These are phyloP conservation scores for Noctuana brunneofusca DNA, from an alignment of 2,888 invertebrate species.

Conservation along the genomic window DNA sequence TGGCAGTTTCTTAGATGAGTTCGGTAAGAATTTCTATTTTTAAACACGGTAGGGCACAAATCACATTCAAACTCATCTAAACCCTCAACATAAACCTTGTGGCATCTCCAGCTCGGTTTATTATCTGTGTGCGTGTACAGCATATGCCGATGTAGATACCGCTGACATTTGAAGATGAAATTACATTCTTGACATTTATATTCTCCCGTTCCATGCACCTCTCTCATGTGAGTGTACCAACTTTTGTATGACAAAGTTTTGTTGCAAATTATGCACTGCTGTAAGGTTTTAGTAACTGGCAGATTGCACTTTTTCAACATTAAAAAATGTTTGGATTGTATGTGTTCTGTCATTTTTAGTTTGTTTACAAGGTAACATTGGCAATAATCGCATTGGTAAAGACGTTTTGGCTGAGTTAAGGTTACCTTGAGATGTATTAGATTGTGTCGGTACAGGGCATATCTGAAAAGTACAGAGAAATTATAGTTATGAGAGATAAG, in stretches of 20 bases:
- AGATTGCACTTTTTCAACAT: constrained; percentile 12
- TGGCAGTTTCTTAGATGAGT: constrained; percentile 49
- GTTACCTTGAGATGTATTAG: constrained; percentile 42
- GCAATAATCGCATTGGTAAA: constrained; percentile 39
- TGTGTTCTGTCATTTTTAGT: constrained; percentile 31
- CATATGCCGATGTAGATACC: constrained; percentile 39
- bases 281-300: constrained; percentile 8
- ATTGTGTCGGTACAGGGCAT: constrained; percentile 43
- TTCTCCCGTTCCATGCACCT: constrained; percentile 38
- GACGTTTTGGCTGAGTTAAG: constrained; percentile 23
- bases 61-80: constrained; percentile 38
- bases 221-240: constrained; percentile 45
- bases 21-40: constrained; percentile 37
- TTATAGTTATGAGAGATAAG: background rate
- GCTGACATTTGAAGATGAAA: constrained; percentile 38
- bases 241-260: constrained; percentile 42
- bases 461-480: constrained; percentile 39
- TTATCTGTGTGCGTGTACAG: constrained; percentile 34
- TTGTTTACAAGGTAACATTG: constrained; percentile 21
- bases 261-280: constrained; percentile 40
- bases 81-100: background rate
- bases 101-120: constrained; percentile 27
- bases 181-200: constrained; percentile 38
- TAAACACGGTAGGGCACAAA: constrained; percentile 41
- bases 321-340: constrained; percentile 19